Percentiles rank a stretch among this genome's conserved stretches.
phyloP scores from a whole-genome alignment of 2,888 invertebrate genomes.

The Keiferia lycopersicella region DNA sequence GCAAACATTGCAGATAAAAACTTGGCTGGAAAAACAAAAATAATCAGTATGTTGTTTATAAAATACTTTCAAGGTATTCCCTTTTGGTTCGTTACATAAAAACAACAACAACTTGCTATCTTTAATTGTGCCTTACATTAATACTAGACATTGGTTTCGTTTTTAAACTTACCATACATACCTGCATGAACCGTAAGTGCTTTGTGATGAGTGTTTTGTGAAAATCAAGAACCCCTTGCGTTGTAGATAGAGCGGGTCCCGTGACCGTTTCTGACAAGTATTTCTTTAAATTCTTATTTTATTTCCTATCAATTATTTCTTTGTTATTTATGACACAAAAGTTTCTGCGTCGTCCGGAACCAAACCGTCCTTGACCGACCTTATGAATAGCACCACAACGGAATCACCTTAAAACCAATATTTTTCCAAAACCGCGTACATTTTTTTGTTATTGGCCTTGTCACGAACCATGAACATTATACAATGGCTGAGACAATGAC shows the following conservation, averaged over 20 bases:
- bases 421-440: background rate
- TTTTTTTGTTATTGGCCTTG: background rate
- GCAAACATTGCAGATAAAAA: background rate
- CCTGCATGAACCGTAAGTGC: too few relatives aligned
- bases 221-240: too few relatives aligned
- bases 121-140: too few relatives aligned
- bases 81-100: too few relatives aligned
- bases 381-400: constrained; percentile 2
- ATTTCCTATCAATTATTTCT: background rate
- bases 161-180: too few relatives aligned
- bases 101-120: too few relatives aligned
- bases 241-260: too few relatives aligned
- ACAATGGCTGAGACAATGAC: background rate
- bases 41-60: background rate
- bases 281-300: background rate
- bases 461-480: background rate
- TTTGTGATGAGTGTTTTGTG: too few relatives aligned
- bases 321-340: background rate
- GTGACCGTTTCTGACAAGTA: background rate
- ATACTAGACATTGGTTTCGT: too few relatives aligned
- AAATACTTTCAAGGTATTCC: too few relatives aligned
- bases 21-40: background rate
- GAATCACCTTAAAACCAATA: background rate
- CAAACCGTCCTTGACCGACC: constrained; percentile 11
- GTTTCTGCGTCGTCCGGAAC: background rate